phyloP scores from a whole-genome alignment of 2,888 invertebrate genomes.

The Bombyx huttoni region DNA sequence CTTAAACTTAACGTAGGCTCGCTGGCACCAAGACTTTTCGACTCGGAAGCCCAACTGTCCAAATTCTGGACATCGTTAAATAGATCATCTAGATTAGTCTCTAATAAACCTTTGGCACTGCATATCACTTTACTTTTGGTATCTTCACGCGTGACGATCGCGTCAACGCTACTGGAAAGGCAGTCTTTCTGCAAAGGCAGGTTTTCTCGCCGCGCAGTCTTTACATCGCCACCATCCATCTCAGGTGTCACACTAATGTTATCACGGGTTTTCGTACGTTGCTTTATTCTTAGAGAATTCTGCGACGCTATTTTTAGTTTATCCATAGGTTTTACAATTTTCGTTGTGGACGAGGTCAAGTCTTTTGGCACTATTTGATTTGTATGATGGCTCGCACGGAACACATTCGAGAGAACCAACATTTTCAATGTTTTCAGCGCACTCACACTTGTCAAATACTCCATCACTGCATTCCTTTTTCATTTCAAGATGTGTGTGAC shows the following conservation, averaged over 20 bases:
- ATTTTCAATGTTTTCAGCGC: slow-evolving; percentile 65
- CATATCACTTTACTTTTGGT: slow-evolving; percentile 63
- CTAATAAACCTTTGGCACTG: slow-evolving; percentile 71
- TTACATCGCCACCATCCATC: slow-evolving; percentile 26
- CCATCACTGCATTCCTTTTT: slow-evolving; percentile 69
- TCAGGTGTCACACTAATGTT: slow-evolving; percentile 32
- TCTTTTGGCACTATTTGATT: slow-evolving; percentile 40
- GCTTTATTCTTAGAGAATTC: slow-evolving; percentile 46
- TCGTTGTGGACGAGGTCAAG: slow-evolving; percentile 26
- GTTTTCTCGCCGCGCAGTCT: slow-evolving; percentile 38
- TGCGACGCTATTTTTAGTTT: slow-evolving; percentile 31
- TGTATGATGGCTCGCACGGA: slow-evolving; percentile 51
- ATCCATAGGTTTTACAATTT: slow-evolving; percentile 24
- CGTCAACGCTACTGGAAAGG: slow-evolving; percentile 56
- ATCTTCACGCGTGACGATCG: slow-evolving; percentile 46
- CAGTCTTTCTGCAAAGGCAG: too few relatives aligned
- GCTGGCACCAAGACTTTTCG: slow-evolving; percentile 57
- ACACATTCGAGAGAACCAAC: slow-evolving; percentile 64
- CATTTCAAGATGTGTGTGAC: slow-evolving; percentile 35
- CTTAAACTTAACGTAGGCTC: slow-evolving; percentile 53
- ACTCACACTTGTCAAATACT: slow-evolving; percentile 57
- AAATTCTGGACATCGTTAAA: slow-evolving; percentile 48
- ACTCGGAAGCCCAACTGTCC: slow-evolving; percentile 42
- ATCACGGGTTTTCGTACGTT: slow-evolving; percentile 48
- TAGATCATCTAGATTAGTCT: slow-evolving; percentile 66